Conservation (phyloP, 2,797 vertebrate species). For the Erpetoichthys calabaricus region DNA sequence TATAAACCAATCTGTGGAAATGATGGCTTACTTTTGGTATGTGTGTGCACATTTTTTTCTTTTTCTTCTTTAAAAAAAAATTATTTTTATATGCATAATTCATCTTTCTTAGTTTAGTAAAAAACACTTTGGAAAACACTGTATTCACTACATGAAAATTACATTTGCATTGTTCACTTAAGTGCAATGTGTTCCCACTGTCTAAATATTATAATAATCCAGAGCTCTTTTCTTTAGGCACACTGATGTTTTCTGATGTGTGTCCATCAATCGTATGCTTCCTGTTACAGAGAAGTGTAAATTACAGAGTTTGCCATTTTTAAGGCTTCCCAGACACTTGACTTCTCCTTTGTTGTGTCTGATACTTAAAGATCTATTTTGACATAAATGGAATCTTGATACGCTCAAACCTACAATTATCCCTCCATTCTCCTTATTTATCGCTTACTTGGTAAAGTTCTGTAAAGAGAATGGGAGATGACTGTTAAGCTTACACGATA, state of each 20-base stretch:
- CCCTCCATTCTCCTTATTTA: slow-evolving; percentile 40
- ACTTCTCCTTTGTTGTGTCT: slow-evolving; percentile 44
- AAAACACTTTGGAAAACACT: no score
- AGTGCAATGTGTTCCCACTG: no score
- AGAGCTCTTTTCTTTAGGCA: no score
- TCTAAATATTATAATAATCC: no score
- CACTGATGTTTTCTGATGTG: not conserved
- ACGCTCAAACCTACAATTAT: slow-evolving; percentile 52
- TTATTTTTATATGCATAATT: no score
- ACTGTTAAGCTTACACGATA: slow-evolving; percentile 39
- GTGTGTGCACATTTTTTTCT: no score
- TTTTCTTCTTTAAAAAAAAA: no score
- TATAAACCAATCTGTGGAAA: no score
- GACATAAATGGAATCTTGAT: slow-evolving; percentile 50
- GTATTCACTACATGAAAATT: no score
- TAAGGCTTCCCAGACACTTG: slow-evolving; percentile 52
- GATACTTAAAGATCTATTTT: slow-evolving; percentile 41
- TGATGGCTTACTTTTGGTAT: no score
- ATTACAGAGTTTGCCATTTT: slow-evolving; percentile 45
- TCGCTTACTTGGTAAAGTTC: slow-evolving; percentile 35
- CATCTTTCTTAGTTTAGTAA: no score
- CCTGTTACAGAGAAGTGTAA: slow-evolving; percentile 28
- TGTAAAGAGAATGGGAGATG: slow-evolving; percentile 29
- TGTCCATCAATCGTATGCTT: not conserved
- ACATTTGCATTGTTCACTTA: no score